These are phyloP conservation scores for Gryon sp. DNA, from an alignment of 1,140 invertebrate species.

Conservation along the genomic window DNA sequence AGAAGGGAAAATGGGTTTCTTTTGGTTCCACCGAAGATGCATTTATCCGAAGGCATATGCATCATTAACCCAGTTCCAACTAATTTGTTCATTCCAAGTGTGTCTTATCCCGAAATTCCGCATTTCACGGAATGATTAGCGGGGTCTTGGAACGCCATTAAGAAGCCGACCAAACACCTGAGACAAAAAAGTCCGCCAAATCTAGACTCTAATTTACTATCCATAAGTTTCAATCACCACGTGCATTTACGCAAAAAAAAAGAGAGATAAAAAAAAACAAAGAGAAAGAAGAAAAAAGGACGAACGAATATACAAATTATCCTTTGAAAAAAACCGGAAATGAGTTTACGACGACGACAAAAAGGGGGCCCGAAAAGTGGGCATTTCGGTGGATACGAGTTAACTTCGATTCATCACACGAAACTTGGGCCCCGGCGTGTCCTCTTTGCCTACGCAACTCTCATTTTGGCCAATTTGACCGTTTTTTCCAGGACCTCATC, in stretches of 20 bases:
- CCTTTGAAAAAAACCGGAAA: constrained; percentile 47
- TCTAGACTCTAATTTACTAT: constrained; percentile 50
- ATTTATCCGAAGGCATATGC: neutral
- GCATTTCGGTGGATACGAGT: constrained; percentile 30
- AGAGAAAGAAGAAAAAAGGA: too few relatives aligned
- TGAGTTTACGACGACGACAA: constrained; percentile 36
- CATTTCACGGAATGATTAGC: constrained; percentile 52
- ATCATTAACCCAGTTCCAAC: constrained; percentile 31
- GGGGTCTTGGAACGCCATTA: constrained; percentile 41
- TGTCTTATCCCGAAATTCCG: neutral
- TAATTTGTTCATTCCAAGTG: neutral
- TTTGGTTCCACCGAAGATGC: too few relatives aligned
- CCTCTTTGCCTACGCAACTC: constrained; percentile 73
- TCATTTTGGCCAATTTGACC: constrained; percentile 73
- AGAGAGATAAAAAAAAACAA: too few relatives aligned
- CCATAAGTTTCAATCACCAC: constrained; percentile 59
- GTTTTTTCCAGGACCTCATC: constrained; percentile 71
- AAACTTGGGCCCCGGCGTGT: constrained; percentile 64
- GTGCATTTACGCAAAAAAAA: constrained; percentile 43
- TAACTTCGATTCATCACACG: constrained; percentile 35
- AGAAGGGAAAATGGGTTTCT: too few relatives aligned
- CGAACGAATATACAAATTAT: constrained; percentile 54
- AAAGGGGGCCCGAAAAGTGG: constrained; percentile 20
- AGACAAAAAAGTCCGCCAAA: constrained; percentile 46
- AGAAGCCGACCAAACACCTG: constrained; percentile 25